Evolutionary conservation across 2,888 invertebrate species (phyloP).

Genomic region (Heliconius charithonia): DNA sequence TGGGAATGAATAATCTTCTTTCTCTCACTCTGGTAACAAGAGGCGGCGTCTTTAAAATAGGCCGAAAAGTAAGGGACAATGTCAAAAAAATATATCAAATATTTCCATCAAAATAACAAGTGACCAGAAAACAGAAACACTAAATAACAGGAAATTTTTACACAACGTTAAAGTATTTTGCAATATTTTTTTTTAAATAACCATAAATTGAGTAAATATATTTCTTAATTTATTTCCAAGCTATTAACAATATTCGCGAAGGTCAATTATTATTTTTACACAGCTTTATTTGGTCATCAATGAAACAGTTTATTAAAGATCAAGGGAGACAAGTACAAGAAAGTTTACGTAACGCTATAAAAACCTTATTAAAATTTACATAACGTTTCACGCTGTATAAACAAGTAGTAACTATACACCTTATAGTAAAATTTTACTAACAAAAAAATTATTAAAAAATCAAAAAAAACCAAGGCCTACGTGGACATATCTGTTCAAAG

Average conservation of each 20-base stretch:
- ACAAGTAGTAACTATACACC: too few relatives aligned
- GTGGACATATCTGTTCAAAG: too few relatives aligned
- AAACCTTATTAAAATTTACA: neutral
- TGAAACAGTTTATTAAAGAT: slow-evolving; percentile 32
- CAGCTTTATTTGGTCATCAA: slow-evolving; percentile 37
- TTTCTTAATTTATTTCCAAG: slow-evolving; percentile 34
- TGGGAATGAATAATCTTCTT: too few relatives aligned
- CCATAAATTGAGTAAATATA: slow-evolving; percentile 15
- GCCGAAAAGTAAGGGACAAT: too few relatives aligned
- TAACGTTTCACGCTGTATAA: neutral
- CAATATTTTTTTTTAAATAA: neutral
- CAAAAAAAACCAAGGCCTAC: too few relatives aligned
- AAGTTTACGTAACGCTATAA: neutral
- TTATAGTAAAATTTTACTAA: too few relatives aligned
- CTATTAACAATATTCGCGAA: slow-evolving; percentile 32
- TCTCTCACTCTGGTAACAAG: too few relatives aligned
- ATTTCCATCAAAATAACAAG: too few relatives aligned
- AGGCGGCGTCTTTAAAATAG: too few relatives aligned
- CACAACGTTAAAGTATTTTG: neutral
- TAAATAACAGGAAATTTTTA: neutral
- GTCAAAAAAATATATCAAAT: too few relatives aligned
- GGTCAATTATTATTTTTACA: slow-evolving; percentile 15
- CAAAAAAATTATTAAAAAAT: too few relatives aligned
- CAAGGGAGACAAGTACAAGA: slow-evolving; percentile 32
- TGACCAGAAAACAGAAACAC: neutral